Conservation (phyloP, 2,113 vertebrate species). For the Tichodroma muraria region DNA sequence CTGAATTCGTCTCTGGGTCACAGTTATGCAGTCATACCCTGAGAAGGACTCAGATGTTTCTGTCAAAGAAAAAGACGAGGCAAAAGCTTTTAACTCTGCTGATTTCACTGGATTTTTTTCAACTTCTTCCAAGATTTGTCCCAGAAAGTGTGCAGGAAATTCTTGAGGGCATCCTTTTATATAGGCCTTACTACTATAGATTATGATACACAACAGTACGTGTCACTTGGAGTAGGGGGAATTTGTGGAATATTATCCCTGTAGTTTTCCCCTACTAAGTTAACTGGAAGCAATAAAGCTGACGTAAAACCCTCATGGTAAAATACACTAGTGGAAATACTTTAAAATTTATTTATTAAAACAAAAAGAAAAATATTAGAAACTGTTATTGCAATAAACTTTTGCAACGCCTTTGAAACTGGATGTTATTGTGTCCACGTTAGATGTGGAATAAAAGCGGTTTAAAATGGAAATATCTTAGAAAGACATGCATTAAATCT, state of each 20-base stretch:
- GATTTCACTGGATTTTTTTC: rapidly evolving
- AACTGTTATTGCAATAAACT: not conserved
- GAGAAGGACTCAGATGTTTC: not conserved
- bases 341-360: not conserved
- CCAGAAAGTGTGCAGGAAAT: not conserved
- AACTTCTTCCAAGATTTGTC: not conserved
- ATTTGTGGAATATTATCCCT: not conserved
- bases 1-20: not conserved
- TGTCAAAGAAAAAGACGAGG: not conserved
- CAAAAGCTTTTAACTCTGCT: not conserved
- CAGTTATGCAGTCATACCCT: not conserved
- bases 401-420: not conserved
- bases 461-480: not conserved
- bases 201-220: not conserved
- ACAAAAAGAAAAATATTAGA: not conserved
- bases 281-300: not conserved
- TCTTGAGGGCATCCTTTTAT: not conserved
- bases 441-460: not conserved
- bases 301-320: not conserved
- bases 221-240: not conserved
- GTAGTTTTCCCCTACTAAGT: not conserved
- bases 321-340: not conserved
- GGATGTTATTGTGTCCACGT: not conserved
- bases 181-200: not conserved
- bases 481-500: not conserved